Percentiles rank a stretch among this genome's conserved stretches.
Evolutionary conservation across 2,797 vertebrate genomes (phyloP).

Genomic region (Hippoglossus hippoglossus): DNA sequence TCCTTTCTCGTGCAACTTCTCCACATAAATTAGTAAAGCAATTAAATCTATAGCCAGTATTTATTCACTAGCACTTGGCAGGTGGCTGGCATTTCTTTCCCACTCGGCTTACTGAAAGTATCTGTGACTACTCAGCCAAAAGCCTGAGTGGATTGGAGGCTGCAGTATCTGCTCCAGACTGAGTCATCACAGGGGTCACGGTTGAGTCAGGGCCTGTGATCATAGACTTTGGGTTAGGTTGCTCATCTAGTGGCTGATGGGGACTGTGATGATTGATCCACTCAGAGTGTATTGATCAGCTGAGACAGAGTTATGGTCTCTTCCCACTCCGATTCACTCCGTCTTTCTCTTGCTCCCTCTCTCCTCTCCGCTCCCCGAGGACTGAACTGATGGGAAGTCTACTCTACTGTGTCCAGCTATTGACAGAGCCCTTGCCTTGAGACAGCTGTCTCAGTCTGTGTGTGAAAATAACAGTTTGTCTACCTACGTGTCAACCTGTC

Average conservation of each 20-base stretch:
- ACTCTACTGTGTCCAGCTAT: conserved; percentile 50
- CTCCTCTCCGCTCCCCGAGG: conserved; percentile 32
- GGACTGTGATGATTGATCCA: conserved; percentile 64
- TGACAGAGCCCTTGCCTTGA: conserved; percentile 40
- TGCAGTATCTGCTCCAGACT: conserved; percentile 28
- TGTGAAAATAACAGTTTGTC: conserved; percentile 31
- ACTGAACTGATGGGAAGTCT: conserved; percentile 63
- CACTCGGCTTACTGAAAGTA: conserved; percentile 13
- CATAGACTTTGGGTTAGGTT: conserved; percentile 58
- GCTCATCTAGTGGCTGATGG: conserved; percentile 50
- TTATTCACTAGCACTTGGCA: conserved; percentile 20
- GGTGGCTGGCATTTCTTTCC: conserved; percentile 4
- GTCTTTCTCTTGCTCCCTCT: conserved; percentile 26
- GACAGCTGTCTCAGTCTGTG: conserved; percentile 35
- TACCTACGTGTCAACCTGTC: conserved; percentile 13
- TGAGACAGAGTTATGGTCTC: conserved; percentile 65
- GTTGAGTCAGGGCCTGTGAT: conserved; percentile 25
- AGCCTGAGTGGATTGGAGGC: conserved; percentile 26
- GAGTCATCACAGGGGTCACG: conserved; percentile 46
- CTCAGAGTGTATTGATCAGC: conserved; percentile 70
- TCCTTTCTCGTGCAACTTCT: not conserved
- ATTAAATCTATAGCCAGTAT: conserved; percentile 22
- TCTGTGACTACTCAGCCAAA: conserved; percentile 27
- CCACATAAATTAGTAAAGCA: not conserved
- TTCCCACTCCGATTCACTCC: conserved; percentile 45